Base-by-base conservation (phyloP, 2,888 invertebrate genomes). In the Eubasilissa splendida region DNA sequence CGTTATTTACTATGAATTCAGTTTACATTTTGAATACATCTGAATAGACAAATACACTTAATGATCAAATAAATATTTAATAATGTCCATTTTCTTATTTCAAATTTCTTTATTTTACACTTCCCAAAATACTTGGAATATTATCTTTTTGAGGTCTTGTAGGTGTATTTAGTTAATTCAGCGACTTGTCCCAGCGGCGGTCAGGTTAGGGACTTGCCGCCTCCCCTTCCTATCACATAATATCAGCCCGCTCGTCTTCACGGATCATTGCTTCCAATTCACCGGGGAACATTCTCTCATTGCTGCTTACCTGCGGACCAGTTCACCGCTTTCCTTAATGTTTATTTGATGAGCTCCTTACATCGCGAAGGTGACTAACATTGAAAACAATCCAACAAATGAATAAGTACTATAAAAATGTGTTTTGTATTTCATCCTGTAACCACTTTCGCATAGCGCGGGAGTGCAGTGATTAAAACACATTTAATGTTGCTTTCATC, bases 261-360 rank as follows among this genome's bases (percentile, higher is more conserved):
- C 42, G 71, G 71, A 73, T 56, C 71, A 73, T 73, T 73, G 71
- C 58, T 56, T 58, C 58, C 52, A 10, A 60, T 60, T 22, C 65
- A 33, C 58, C 10, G 56, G 71, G 22, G 53, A 22, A 56, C 33
- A 11, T 56, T 56, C 56, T 58, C 71, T 58, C 10, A 58, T 56
- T 58, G 56, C 58, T 70, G 70, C 70, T 12, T 31, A 54, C 71
- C 53, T 12, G 71, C 54, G 71, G 71, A 54, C 71, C 71, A 33
- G 31, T 56, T 31, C 56, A 31, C 71, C 56, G 7, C 22, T 73
- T 56, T 31, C 42, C 33, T 73, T 73, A 56, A 73, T 73, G 54
- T 42, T 58, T 73, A 58, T 73, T 73, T 56, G 71, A 73, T 73
- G 56, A 56, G n/a, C 71, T 70, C 71, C 71, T n/a, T 33, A 11